Conservation (phyloP, 2,113 vertebrate genomes). For the Dendrocopos noguchii region DNA sequence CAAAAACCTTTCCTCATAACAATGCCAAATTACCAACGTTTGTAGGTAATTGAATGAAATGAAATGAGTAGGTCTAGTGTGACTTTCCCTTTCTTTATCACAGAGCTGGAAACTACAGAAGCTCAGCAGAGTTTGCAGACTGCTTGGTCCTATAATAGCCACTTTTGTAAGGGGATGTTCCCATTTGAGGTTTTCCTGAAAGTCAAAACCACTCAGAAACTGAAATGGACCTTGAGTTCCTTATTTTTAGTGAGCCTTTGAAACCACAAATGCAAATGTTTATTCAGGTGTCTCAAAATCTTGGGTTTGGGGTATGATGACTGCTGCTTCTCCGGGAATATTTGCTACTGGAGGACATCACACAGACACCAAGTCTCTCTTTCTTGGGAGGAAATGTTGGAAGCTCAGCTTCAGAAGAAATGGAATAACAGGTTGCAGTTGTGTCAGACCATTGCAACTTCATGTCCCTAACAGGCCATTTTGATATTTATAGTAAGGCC, state of each 20-base stretch:
- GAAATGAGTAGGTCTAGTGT: background rate
- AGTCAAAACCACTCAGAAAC: background rate
- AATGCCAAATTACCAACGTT: background rate
- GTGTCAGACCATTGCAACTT: background rate
- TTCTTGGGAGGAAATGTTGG: background rate
- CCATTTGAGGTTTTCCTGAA: background rate
- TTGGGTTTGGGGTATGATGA: background rate
- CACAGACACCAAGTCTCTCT: background rate
- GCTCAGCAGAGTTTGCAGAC: background rate
- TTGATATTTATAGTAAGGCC: background rate
- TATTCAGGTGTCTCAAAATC: conserved; percentile 38
- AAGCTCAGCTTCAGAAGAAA: background rate
- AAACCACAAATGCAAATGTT: conserved; percentile 32
- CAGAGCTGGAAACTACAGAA: background rate
- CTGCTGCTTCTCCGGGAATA: conserved; percentile 7
- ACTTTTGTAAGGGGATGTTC: background rate
- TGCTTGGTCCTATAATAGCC: background rate
- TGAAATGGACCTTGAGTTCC: background rate
- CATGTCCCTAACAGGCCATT: background rate
- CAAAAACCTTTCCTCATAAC: background rate
- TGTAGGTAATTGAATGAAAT: background rate
- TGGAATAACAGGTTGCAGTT: background rate
- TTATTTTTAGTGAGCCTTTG: background rate
- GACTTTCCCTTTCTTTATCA: background rate
- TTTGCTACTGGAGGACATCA: background rate